A percentile compares a stretch with the other conserved stretches of the same genome.
Evolutionary conservation across 2,797 vertebrate species (phyloP).

Genomic region (Aeoliscus strigatus): DNA sequence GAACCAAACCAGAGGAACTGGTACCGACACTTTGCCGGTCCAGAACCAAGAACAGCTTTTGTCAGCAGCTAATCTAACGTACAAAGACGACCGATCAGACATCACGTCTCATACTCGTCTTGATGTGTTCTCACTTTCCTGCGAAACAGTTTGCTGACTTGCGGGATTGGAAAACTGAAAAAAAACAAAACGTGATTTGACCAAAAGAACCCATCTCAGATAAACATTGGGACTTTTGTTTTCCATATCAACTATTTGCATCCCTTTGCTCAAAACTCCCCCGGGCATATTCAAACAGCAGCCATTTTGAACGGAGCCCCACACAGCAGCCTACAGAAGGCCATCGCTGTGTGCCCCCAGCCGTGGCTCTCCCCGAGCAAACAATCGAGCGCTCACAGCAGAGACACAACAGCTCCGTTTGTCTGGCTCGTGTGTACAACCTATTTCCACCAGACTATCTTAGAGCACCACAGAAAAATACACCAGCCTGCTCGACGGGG

Average conservation of each 20-base stretch:
- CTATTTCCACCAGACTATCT: too few species aligned
- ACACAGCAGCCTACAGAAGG: slow-evolving; percentile 56
- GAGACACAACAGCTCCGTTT: slow-evolving; percentile 21
- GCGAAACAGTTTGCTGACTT: too few species aligned
- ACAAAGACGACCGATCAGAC: too few species aligned
- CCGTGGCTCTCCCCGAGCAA: slow-evolving; percentile 29
- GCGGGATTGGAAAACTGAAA: too few species aligned
- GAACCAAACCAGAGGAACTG: too few species aligned
- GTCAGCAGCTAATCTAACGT: too few species aligned
- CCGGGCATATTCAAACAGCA: slow-evolving; percentile 60
- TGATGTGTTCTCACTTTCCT: too few species aligned
- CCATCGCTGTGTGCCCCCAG: slow-evolving; percentile 32
- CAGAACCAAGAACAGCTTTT: too few species aligned
- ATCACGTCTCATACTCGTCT: too few species aligned
- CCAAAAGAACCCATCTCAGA: slow-evolving; percentile 24
- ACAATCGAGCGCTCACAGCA: slow-evolving; percentile 45
- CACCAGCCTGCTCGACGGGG: neutral
- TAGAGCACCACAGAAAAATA: slow-evolving; percentile 1
- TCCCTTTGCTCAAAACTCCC: slow-evolving; percentile 54
- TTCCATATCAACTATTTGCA: slow-evolving; percentile 66
- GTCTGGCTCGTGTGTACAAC: too few species aligned
- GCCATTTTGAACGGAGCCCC: slow-evolving; percentile 51
- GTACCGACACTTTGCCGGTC: too few species aligned
- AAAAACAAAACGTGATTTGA: slow-evolving; percentile 29
- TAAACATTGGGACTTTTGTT: slow-evolving; percentile 58